These are phyloP conservation scores for Sitodiplosis mosellana DNA, from an alignment of 1,140 invertebrate genomes.

Conservation along the genomic window DNA sequence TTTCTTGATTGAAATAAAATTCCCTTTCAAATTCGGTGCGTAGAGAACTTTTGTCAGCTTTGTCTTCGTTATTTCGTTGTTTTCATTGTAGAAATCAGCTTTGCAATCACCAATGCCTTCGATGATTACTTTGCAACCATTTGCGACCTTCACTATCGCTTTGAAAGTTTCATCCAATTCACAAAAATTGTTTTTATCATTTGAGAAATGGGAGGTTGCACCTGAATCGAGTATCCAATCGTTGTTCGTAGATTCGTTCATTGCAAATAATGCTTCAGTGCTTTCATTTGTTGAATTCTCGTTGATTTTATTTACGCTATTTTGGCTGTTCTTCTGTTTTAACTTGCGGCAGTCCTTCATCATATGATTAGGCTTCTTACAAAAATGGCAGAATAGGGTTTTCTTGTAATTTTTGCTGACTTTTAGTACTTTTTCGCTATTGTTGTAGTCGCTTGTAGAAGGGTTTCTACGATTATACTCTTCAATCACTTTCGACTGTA, in stretches of 20 bases:
- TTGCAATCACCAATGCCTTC: background rate
- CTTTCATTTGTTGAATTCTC: background rate
- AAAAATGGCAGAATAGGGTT: background rate
- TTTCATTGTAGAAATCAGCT: background rate
- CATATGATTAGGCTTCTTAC: background rate
- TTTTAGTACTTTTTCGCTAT: background rate
- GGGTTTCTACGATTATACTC: background rate
- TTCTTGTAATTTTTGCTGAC: background rate
- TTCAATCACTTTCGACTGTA: background rate
- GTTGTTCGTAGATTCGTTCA: background rate
- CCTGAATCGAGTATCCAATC: background rate
- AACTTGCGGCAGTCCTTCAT: background rate
- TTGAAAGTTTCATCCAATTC: background rate
- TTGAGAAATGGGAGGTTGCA: background rate
- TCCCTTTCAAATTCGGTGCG: constrained; percentile 20
- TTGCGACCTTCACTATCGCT: background rate
- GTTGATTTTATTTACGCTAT: background rate
- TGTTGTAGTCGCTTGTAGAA: background rate
- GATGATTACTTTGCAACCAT: background rate
- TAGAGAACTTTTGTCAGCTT: constrained; percentile 14
- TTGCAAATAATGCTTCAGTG: background rate
- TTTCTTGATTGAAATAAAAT: constrained; percentile 20
- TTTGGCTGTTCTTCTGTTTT: background rate
- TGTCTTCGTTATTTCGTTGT: no score
- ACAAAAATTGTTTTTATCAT: background rate